Percentiles rank a stretch among this genome's conserved stretches.
Evolutionary conservation across 2,113 vertebrate genomes (phyloP).

Genomic region (Dromiciops gliroides): DNA sequence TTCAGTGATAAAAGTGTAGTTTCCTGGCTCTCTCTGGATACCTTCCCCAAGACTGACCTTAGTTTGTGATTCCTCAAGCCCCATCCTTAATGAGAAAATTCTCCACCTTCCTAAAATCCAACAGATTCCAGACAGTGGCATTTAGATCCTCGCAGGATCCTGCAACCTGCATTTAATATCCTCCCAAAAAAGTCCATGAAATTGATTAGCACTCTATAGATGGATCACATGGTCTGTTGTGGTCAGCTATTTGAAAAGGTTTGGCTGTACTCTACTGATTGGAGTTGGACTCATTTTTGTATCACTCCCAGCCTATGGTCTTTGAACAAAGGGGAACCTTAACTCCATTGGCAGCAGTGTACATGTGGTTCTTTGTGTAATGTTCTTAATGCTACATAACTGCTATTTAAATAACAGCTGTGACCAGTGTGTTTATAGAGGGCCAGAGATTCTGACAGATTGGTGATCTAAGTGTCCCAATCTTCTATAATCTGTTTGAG

Average conservation of each 20-base stretch:
- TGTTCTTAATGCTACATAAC: not conserved
- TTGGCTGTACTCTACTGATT: not conserved
- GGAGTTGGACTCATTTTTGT: not conserved
- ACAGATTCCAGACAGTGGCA: not conserved
- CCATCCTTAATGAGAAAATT: not conserved
- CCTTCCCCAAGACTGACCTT: not conserved
- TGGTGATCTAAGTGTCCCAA: not conserved
- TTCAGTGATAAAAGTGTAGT: not conserved
- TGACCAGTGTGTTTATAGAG: not conserved
- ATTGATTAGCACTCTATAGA: not conserved
- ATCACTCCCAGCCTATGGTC: not conserved
- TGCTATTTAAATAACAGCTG: not conserved
- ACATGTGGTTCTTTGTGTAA: not conserved
- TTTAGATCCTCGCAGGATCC: not conserved
- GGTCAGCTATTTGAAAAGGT: not conserved
- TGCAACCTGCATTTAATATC: not conserved
- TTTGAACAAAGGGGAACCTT: not conserved
- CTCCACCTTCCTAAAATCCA: not conserved
- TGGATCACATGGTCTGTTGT: not conserved
- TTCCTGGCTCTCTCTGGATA: not conserved
- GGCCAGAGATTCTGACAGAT: not conserved
- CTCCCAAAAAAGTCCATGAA: not conserved
- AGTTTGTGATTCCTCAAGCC: not conserved
- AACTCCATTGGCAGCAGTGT: not conserved
- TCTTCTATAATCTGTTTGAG: not conserved